Percentiles rank a stretch among this genome's conserved stretches.
Evolutionary conservation across 1,140 invertebrate species (phyloP).

Genomic region (Lucilia sericata): DNA sequence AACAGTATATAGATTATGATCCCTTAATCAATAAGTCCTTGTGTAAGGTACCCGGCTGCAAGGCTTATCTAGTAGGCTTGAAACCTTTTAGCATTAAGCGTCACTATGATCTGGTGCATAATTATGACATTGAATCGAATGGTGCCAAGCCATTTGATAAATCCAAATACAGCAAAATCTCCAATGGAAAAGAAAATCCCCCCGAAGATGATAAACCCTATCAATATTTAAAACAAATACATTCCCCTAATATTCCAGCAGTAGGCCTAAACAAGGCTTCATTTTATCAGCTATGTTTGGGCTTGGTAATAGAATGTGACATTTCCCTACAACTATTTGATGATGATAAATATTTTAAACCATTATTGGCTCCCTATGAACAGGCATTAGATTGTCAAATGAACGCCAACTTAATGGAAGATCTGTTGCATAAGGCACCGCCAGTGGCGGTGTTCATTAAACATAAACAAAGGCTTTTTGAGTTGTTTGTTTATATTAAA

Average conservation of each 20-base stretch:
- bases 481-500: too few relatives aligned
- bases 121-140: not conserved
- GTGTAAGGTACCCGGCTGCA: not conserved
- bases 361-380: not conserved
- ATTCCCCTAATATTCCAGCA: too few relatives aligned
- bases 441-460: not conserved
- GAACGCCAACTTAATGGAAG: not conserved
- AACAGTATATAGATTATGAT: not conserved
- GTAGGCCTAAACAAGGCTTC: not conserved
- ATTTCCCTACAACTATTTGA: not conserved
- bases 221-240: too few relatives aligned
- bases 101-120: not conserved
- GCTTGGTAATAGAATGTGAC: not conserved
- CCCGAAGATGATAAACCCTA: not conserved
- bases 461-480: too few relatives aligned
- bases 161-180: not conserved
- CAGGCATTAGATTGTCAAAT: not conserved
- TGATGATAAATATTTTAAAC: not conserved
- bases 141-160: not conserved
- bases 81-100: not conserved
- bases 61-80: not conserved
- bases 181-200: not conserved
- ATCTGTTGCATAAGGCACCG: not conserved
- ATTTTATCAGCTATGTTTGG: not conserved
- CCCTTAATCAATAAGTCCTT: not conserved